A percentile compares a stretch with the other conserved stretches of the same genome.
Evolutionary conservation across 1,140 invertebrate species (phyloP).

Genomic region (Agrypnia vestita): DNA sequence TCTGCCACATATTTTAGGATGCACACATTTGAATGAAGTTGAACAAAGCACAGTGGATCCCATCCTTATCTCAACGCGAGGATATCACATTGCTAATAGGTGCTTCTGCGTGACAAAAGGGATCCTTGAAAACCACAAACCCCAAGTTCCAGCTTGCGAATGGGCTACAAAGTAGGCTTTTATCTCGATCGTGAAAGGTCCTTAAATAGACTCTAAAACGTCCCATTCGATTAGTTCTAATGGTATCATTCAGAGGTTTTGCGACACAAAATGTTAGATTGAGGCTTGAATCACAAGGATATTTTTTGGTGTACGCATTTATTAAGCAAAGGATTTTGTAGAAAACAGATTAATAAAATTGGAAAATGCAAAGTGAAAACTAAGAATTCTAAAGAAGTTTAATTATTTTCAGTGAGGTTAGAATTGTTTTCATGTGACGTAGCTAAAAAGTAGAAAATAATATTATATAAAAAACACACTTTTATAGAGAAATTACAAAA

Average conservation of each 20-base stretch:
- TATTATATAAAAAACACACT: too few relatives aligned
- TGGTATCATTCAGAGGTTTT: not conserved
- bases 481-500: too few relatives aligned
- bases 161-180: conserved; percentile 4
- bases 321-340: too few relatives aligned
- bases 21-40: not conserved
- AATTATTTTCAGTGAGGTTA: too few relatives aligned
- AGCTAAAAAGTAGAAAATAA: too few relatives aligned
- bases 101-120: not conserved
- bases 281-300: too few relatives aligned
- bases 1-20: not conserved
- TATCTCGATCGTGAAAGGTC: conserved; percentile 23
- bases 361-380: too few relatives aligned
- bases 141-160: not conserved
- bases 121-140: not conserved
- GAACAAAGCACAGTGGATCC: not conserved
- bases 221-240: conserved; percentile 15
- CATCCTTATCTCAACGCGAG: not conserved
- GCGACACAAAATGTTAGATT: conserved; percentile 3
- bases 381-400: too few relatives aligned
- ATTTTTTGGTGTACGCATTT: too few relatives aligned
- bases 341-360: too few relatives aligned
- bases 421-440: too few relatives aligned
- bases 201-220: conserved; percentile 3
- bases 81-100: conserved; percentile 6